Conservation (phyloP, 2,797 vertebrate species). For the Alectoris magna region DNA sequence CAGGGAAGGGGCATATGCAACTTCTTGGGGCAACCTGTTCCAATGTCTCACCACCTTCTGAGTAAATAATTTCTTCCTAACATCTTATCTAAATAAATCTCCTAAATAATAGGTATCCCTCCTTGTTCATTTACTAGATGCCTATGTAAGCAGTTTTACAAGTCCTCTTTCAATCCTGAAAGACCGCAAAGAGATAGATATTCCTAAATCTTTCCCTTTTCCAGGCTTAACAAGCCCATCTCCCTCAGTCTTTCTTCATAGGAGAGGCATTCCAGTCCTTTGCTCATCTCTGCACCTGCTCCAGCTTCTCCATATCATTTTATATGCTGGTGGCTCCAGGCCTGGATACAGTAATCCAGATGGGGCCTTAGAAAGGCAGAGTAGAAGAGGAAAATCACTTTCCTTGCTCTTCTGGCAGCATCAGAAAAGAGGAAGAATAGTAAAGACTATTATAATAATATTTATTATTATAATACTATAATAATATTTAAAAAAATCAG, state of each 20-base stretch:
- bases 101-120: neutral
- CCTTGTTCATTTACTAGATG: neutral
- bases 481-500: neutral
- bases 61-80: neutral
- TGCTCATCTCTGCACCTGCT: neutral
- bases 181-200: neutral
- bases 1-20: neutral
- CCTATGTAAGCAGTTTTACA: neutral
- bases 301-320: neutral
- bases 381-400: neutral
- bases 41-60: neutral
- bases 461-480: neutral
- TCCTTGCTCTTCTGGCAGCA: neutral
- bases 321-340: neutral
- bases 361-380: neutral
- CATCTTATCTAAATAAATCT: too few relatives aligned
- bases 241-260: too few relatives aligned
- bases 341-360: neutral
- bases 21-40: neutral
- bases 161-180: neutral
- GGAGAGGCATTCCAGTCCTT: neutral
- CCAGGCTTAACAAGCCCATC: neutral
- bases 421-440: neutral
- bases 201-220: neutral
- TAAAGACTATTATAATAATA: neutral